Evolutionary conservation across 2,113 vertebrate species (phyloP).

Genomic region (Heliornis fulica): DNA sequence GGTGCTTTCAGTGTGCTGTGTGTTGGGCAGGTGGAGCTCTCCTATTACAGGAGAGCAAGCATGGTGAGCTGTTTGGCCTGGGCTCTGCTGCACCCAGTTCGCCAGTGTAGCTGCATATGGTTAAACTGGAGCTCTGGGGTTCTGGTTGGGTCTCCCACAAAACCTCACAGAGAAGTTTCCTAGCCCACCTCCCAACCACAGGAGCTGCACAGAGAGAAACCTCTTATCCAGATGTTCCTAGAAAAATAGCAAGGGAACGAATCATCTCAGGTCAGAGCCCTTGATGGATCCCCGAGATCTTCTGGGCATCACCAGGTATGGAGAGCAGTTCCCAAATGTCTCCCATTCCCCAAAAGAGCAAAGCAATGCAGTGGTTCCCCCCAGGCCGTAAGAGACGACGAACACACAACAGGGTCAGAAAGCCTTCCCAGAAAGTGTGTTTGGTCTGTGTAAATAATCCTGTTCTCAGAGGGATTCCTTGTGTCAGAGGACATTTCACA

Average conservation of each 20-base stretch:
- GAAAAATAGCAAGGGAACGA: not conserved
- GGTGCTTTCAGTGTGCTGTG: not conserved
- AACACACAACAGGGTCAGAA: not conserved
- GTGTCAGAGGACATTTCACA: not conserved
- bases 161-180: not conserved
- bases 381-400: not conserved
- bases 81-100: not conserved
- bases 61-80: not conserved
- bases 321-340: not conserved
- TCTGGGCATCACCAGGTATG: not conserved
- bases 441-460: not conserved
- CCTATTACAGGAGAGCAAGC: not conserved
- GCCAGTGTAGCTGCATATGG: not conserved
- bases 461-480: not conserved
- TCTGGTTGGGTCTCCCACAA: not conserved
- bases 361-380: accelerated
- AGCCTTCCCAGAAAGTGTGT: not conserved
- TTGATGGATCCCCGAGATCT: not conserved
- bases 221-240: not conserved
- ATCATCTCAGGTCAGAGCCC: not conserved
- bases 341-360: not conserved
- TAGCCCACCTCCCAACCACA: accelerated
- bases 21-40: not conserved
- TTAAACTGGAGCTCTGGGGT: not conserved
- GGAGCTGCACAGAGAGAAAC: not conserved